Evolutionary conservation across 2,113 vertebrate species (phyloP), one percentile per base, ranked within the genome.

Genomic region (Chinchilla lanigera): DNA sequence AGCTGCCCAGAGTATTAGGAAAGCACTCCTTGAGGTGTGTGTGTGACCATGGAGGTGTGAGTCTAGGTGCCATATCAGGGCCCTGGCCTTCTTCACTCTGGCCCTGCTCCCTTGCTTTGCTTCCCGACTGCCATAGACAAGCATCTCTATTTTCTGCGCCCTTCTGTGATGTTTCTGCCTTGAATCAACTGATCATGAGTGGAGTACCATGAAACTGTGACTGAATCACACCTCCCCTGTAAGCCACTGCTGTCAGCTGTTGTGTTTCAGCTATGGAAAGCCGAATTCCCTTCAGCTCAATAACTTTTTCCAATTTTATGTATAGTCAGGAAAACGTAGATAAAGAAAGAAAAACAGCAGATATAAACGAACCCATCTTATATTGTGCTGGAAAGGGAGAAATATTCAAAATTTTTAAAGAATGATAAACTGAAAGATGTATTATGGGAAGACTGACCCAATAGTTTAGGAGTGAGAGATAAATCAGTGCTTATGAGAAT

Each of bases 261-360:
- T 17, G 1, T 35, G 14, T 35, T 16, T 67, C 65, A 17, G 33
- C 33, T 67, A 67, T 28, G 14, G 33, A 67, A 67, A 67, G 5
- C 33, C 17, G 33, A 67, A 71, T 71, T 38, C 35, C 56, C 30
- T 63, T 2, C 3, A 78, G 28, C 24, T 86, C 19, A 90, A 47
- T 77, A 88, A 69, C 10, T 61, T 52, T 90, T 90, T 71, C 5
- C 19, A 71, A 56, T 3, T 75, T 88, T 71, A n/a, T 86, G 63
- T 71, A 52, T 24, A 44, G 65, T 61, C 22, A 75, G 30, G 26
- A 3, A 77, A 77, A 83, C 87, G 14, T 44, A 96, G 58, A 58
- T 90, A 90, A 94, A 82, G 5, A 38, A 47, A 94, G 86, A 91
- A 19, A 81, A 85, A 60, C n/a, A 82, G 28, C 11, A 93, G 41